Conservation (phyloP, 2,888 invertebrate genomes). For the Eutolmus rufibarbis region DNA sequence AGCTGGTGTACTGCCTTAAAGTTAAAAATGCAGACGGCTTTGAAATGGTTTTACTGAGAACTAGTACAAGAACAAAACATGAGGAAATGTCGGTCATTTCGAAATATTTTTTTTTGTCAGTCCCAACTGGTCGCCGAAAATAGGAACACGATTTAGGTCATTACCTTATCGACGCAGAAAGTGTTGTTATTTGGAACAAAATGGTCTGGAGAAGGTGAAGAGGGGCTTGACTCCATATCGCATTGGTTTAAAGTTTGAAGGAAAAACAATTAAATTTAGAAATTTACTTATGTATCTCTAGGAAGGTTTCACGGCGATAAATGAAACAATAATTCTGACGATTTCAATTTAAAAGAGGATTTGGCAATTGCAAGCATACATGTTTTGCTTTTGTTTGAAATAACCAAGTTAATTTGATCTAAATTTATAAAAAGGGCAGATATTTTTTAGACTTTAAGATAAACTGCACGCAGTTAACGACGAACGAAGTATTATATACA, state of each 20-base stretch:
- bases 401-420: background rate
- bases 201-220: background rate
- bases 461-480: too few relatives aligned
- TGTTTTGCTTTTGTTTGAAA: too few relatives aligned
- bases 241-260: background rate
- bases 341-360: too few relatives aligned
- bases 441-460: too few relatives aligned
- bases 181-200: background rate
- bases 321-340: too few relatives aligned
- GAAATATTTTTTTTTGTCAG: background rate
- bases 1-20: background rate
- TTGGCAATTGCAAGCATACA: too few relatives aligned
- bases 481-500: too few relatives aligned
- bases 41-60: background rate
- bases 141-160: background rate
- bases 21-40: background rate
- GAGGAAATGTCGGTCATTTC: background rate
- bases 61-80: background rate
- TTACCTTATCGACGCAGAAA: background rate
- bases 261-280: background rate
- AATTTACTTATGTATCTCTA: background rate
- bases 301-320: background rate
- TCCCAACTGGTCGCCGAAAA: background rate
- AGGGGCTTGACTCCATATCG: background rate
- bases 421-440: too few relatives aligned